These are phyloP conservation scores for Halcyon badia DNA, from an alignment of 2,797 vertebrate species.

Conservation along the genomic window DNA sequence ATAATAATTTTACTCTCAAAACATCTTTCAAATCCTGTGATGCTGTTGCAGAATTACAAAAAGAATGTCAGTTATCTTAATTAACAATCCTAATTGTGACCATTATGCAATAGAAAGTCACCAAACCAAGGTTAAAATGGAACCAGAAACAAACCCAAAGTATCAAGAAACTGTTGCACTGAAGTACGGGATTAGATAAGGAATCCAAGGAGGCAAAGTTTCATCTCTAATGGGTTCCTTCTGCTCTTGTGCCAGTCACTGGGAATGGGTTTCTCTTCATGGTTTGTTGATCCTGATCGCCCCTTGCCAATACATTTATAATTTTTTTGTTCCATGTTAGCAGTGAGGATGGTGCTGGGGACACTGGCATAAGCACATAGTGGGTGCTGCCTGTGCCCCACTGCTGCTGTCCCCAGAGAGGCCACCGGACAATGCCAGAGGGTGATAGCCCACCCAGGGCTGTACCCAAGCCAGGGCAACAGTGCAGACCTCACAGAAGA, in stretches of 20 bases:
- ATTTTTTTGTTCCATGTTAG: background rate
- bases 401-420: background rate
- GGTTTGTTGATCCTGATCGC: background rate
- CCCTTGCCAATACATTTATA: background rate
- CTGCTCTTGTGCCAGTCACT: background rate
- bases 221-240: background rate
- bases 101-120: background rate
- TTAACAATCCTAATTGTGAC: background rate
- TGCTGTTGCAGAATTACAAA: background rate
- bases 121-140: background rate
- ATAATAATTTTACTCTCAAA: background rate
- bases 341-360: background rate
- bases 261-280: background rate
- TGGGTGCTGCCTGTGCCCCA: background rate
- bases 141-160: background rate
- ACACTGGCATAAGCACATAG: background rate
- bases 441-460: background rate
- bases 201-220: background rate
- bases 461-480: background rate
- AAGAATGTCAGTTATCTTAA: background rate
- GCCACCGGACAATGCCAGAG: background rate
- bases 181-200: background rate
- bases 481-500: background rate
- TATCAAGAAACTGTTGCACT: background rate
- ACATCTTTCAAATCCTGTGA: background rate